phyloP scores from a whole-genome alignment of 2,113 vertebrate species.

The Erythrocercus mccallii region DNA sequence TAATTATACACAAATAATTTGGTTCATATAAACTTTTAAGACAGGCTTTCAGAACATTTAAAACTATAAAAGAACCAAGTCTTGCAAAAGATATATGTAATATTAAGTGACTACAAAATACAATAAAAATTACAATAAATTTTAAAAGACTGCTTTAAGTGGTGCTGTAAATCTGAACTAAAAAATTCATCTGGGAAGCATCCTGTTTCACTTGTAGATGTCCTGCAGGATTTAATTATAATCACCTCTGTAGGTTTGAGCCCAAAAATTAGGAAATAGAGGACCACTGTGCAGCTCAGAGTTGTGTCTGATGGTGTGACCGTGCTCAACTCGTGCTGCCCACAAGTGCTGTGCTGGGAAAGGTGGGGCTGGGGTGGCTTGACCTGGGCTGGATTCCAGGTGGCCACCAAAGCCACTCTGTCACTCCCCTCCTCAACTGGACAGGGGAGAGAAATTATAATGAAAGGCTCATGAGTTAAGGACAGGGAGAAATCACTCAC shows the following conservation, averaged over 20 bases:
- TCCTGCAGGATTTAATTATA: not conserved
- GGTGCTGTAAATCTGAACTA: not conserved
- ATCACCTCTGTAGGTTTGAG: not conserved
- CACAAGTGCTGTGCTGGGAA: not conserved
- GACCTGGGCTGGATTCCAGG: not conserved
- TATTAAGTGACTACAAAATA: not conserved
- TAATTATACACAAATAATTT: slow-evolving; percentile 8
- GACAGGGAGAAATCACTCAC: not conserved
- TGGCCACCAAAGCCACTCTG: not conserved
- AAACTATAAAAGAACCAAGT: not conserved
- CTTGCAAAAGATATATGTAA: not conserved
- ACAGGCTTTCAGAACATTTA: not conserved
- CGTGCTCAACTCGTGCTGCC: not conserved
- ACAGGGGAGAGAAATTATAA: not conserved
- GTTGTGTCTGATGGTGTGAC: fast-evolving
- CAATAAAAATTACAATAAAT: not conserved
- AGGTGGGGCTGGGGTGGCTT: not conserved
- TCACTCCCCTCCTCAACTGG: not conserved
- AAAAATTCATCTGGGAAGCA: not conserved
- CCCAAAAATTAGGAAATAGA: not conserved
- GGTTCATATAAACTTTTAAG: not conserved
- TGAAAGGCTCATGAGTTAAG: not conserved
- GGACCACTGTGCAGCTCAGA: not conserved
- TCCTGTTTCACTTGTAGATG: not conserved
- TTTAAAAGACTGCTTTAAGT: not conserved